Percentiles rank a stretch among this genome's conserved stretches.
Evolutionary conservation across 2,113 vertebrate species (phyloP).

Genomic region (Abramis brama): DNA sequence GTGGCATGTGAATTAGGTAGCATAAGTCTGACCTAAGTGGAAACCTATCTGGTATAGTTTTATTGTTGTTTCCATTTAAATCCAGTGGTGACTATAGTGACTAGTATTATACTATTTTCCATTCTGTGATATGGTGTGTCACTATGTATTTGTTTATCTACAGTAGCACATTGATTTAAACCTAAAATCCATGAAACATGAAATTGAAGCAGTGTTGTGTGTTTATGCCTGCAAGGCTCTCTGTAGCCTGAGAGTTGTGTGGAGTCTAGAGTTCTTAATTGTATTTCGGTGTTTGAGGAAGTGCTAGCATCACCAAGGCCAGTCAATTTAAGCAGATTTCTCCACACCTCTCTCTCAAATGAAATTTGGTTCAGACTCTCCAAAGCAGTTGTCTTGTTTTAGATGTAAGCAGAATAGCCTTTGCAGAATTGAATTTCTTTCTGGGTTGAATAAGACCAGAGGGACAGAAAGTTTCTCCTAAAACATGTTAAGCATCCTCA

Average conservation of each 20-base stretch:
- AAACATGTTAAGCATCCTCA: conserved; percentile 28
- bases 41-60: not conserved
- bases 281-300: not conserved
- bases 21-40: too few relatives aligned
- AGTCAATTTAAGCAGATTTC: not conserved
- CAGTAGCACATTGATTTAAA: not conserved
- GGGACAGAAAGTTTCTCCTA: conserved; percentile 26
- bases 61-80: conserved; percentile 16
- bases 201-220: conserved; percentile 3
- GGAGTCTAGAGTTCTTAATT: conserved; percentile 10
- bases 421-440: not conserved
- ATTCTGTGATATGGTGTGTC: not conserved
- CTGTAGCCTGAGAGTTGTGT: not conserved
- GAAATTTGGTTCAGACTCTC: conserved; percentile 5
- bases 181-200: not conserved
- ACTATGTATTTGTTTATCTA: not conserved
- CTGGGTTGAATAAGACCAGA: conserved; percentile 3
- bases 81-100: not conserved
- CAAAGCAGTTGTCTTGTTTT: conserved; percentile 17
- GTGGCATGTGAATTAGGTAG: not conserved
- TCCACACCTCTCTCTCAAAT: not conserved
- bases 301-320: not conserved
- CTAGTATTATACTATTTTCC: not conserved
- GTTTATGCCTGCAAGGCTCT: not conserved
- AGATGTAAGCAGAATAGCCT: not conserved